Evolutionary conservation across 2,888 invertebrate species (phyloP), one percentile per base, ranked within the genome.

Genomic region (Craniophora ligustri): DNA sequence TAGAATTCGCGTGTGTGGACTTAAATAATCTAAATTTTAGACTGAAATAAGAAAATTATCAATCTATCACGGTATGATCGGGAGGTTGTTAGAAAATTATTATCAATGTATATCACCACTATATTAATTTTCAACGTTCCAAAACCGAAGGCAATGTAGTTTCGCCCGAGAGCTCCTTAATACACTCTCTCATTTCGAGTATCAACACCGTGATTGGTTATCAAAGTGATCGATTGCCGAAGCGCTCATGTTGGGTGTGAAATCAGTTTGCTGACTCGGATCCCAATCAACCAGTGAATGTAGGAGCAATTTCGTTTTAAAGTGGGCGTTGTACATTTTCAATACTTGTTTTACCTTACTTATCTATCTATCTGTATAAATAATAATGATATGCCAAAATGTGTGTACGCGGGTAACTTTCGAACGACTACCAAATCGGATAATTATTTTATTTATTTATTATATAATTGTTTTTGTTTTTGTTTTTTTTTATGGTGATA

Each of bases 151-250:
- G 35, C 44, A 47, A 50, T 57, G 11, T 63, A 64, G 26, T 51
- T 63, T 40, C 16, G 2, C 15, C 13, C 6, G 14, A 23, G 30
- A 34, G 32, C 16, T 7, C 21, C 15, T 19, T 39, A 49, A 62
- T 64, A 51, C 51, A 58, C 30, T 63, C 63, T 45, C 32, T 63
- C 19, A 56, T 64, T 19, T 19, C 3, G 3, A 10, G 39, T 44
- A 47, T 58, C 51, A 51, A 40, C 14, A 31, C 5, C 18, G 41
- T 50, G 55, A 60, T 65, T 66, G 55, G 50, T 40, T 50, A 55
- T 47, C 46, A 47, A 40, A 47, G 21, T 23, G 30, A 49, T 40
- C 31, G 64, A 47, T 63, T 10, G 31, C 32, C 38, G 8, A 45
- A 45, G 42, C 38, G 30, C 39, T 44, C 46, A 8, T 40, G 5